Evolutionary conservation across 30 jellyfish, hydroid and myxozoan species (phyloP), one percentile per base, ranked within the genome.

Genomic region (Aurelia aurita): DNA sequence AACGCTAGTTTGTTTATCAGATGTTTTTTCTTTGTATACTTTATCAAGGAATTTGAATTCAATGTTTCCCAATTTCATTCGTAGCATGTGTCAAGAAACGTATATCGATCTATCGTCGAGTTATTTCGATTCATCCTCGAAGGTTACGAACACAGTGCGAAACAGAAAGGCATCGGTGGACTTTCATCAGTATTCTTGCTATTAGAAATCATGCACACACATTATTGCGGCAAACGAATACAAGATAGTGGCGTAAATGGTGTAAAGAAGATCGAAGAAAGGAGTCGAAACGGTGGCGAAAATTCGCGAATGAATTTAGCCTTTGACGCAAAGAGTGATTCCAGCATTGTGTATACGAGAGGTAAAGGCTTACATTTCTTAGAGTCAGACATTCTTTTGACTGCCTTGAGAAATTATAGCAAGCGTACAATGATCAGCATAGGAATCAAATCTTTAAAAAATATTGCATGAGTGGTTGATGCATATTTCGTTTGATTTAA

Each of bases 201-300:
- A 55, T 92, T 92, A 25, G 98, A 92, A 66, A 85, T 92, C 10
- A 58, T 94, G 87, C 97, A 80, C 72, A 86, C 96, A 0, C 91
- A 92, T 58, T 92, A 87, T 77, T 92, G 98, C 76, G 98, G 98
- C 22, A 92, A 92, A 66, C 70, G 90, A 28, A 79, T 85, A 53
- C 84, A 59, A 22, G 98, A 91, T 47, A 34, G 84, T n/a, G 85
- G 85, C 20, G 85, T 69, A 11, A 58, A 27, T 51, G 86, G 78
- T 13, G 62, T 54, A 10, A 91, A 81, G 72, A 73, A 46, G 72
- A 49, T 11, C 18, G 90, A 39, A 6, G 82, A 64, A 58, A 84
- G 73, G 60, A 21, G 26, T n/a, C 62, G 66, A 26, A 67, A 84
- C 28, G 58, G 68, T 22, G 62, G 51, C 54, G 74, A 68, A n/a